Evolutionary conservation across 2,113 vertebrate genomes (phyloP).

Genomic region (Myotis lucifugus): DNA sequence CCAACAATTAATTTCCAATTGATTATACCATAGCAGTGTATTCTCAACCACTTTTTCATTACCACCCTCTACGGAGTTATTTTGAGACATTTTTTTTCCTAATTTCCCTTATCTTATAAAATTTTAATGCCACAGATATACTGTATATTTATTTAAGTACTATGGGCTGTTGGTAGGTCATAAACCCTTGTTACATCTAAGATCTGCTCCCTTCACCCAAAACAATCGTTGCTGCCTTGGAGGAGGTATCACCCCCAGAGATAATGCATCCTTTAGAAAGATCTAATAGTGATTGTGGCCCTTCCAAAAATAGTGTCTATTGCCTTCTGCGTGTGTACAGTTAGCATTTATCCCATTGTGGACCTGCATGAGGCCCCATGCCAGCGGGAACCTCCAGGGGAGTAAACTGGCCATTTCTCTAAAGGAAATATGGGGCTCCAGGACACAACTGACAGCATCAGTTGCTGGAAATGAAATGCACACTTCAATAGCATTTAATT

Average conservation of each 20-base stretch:
- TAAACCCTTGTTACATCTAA: not conserved
- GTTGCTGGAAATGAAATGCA: not conserved
- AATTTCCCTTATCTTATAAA: not conserved
- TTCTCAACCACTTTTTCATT: not conserved
- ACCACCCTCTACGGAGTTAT: not conserved
- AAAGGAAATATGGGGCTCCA: not conserved
- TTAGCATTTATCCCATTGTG: not conserved
- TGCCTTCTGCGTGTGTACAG: not conserved
- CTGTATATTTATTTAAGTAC: not conserved
- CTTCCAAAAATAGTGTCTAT: not conserved
- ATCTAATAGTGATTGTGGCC: not conserved
- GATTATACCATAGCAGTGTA: not conserved
- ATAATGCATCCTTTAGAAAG: not conserved
- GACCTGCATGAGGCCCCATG: fast-evolving
- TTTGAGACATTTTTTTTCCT: not conserved
- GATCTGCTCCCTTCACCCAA: not conserved
- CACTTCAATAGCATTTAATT: not conserved
- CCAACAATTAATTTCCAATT: not conserved
- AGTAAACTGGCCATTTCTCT: not conserved
- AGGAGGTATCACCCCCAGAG: fast-evolving
- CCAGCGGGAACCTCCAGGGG: not conserved
- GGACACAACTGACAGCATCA: not conserved
- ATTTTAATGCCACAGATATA: not conserved
- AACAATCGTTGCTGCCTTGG: not conserved
- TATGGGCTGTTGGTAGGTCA: not conserved